Evolutionary conservation across 2,113 vertebrate genomes (phyloP).

Genomic region (Vanacampus margaritifer): DNA sequence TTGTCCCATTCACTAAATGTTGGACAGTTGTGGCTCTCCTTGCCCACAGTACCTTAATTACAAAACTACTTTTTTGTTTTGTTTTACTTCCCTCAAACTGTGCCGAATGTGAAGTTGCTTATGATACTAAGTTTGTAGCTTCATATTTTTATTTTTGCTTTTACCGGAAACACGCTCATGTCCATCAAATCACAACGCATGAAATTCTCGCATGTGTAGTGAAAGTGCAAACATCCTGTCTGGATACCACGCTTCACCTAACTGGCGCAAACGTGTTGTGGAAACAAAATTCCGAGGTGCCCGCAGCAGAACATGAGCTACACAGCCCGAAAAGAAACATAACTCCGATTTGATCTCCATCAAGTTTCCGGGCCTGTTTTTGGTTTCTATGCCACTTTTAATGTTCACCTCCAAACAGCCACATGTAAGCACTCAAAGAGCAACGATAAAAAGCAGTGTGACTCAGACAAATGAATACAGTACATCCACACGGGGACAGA

Average conservation of each 20-base stretch:
- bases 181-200: background rate
- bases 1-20: too few relatives aligned
- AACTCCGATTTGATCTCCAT: slow-evolving; percentile 7
- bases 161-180: background rate
- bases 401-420: background rate
- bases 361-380: background rate
- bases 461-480: slow-evolving; percentile 18
- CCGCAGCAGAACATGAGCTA: slow-evolving; percentile 7
- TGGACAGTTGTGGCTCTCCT: too few relatives aligned
- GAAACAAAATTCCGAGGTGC: slow-evolving; percentile 17
- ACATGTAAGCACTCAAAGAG: background rate
- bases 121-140: too few relatives aligned
- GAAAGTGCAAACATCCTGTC: slow-evolving; percentile 7
- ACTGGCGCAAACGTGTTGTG: slow-evolving; percentile 6
- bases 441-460: slow-evolving; percentile 6
- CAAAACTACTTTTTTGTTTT: too few relatives aligned
- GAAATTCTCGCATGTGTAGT: background rate
- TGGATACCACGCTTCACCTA: slow-evolving; percentile 13
- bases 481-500: slow-evolving; percentile 16
- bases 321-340: slow-evolving; percentile 2
- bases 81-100: too few relatives aligned
- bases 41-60: too few relatives aligned
- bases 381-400: background rate
- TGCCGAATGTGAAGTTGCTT: too few relatives aligned
- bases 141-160: background rate